These are phyloP conservation scores for Drosophila persimilis DNA, from an alignment of 1,140 invertebrate species.

Conservation along the genomic window DNA sequence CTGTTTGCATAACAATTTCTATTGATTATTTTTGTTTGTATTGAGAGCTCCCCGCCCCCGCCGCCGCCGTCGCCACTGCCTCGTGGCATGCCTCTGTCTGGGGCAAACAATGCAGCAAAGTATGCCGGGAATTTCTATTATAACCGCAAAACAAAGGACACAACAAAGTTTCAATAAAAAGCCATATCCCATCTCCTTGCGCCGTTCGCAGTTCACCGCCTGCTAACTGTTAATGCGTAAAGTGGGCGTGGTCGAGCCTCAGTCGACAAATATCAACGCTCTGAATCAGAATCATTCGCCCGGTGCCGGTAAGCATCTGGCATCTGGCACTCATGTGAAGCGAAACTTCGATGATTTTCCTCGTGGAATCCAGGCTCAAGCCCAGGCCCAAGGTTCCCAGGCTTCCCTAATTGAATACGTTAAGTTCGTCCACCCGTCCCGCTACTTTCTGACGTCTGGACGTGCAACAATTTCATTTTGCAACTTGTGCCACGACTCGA, in stretches of 20 bases:
- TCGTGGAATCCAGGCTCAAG: too few relatives aligned
- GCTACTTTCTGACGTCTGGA: constrained; percentile 6
- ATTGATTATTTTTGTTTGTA: constrained; percentile 76
- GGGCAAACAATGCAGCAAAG: constrained; percentile 53
- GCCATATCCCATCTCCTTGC: not conserved
- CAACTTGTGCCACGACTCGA: constrained; percentile 33
- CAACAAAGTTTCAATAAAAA: constrained; percentile 51
- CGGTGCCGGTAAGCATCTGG: not conserved
- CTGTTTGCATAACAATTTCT: constrained; percentile 76
- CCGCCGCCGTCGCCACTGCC: not conserved
- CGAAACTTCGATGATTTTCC: constrained; percentile 11
- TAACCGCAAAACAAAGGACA: constrained; percentile 57
- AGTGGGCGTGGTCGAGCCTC: not conserved
- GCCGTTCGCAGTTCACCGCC: not conserved
- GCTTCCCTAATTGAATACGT: constrained; percentile 55
- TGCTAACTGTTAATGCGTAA: constrained; percentile 38
- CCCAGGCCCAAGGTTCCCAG: not conserved
- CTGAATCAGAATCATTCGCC: constrained; percentile 6
- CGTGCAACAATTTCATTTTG: constrained; percentile 73
- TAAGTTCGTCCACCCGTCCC: constrained; percentile 5
- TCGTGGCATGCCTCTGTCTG: not conserved
- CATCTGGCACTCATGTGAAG: constrained; percentile 1
- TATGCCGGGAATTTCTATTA: constrained; percentile 63
- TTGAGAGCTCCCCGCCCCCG: constrained; percentile 25
- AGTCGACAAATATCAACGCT: constrained; percentile 19